Percentiles rank a stretch among this genome's conserved stretches.
phyloP scores from a whole-genome alignment of 2,888 invertebrate species.

The Disparrhopalites patrizii region DNA sequence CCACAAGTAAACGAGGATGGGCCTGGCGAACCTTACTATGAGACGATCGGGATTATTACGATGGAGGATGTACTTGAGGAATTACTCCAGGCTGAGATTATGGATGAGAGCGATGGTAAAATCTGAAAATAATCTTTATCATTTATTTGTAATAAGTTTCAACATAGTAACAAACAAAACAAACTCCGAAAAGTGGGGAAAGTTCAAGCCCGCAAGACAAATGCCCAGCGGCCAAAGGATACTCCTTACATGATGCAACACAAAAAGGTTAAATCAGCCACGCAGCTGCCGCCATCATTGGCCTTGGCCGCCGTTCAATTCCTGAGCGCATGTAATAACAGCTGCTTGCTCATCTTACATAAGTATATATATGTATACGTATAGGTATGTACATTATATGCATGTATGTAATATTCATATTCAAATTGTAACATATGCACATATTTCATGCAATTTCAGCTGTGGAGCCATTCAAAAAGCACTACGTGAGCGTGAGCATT shows the following conservation, averaged over 20 bases:
- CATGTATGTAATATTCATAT: no score
- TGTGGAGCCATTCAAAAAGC: slow-evolving; percentile 27
- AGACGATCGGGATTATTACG: slow-evolving; percentile 91
- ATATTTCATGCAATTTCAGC: slow-evolving; percentile 1
- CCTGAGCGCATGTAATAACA: slow-evolving; percentile 28
- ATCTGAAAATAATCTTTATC: neutral
- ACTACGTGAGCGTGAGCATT: slow-evolving; percentile 23
- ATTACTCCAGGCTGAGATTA: slow-evolving; percentile 94
- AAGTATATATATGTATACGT: neutral
- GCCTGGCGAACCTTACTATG: slow-evolving; percentile 90
- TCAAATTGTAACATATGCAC: no score
- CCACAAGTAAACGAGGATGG: slow-evolving; percentile 78
- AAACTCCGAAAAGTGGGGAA: slow-evolving; percentile 87
- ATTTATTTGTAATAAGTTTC: neutral
- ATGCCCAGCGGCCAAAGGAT: slow-evolving; percentile 21
- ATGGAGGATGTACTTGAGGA: slow-evolving; percentile 98
- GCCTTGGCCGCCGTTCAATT: slow-evolving; percentile 31
- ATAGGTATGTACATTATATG: no score
- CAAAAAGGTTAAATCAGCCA: slow-evolving; percentile 58
- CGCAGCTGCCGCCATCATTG: slow-evolving; percentile 28
- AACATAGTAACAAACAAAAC: no score
- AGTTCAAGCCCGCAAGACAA: slow-evolving; percentile 56
- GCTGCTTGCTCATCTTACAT: no score
- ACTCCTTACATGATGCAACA: slow-evolving; percentile 50
- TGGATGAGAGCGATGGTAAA: slow-evolving; percentile 90